Evolutionary conservation across 2,113 vertebrate species (phyloP).

Genomic region (Mixornis gularis): DNA sequence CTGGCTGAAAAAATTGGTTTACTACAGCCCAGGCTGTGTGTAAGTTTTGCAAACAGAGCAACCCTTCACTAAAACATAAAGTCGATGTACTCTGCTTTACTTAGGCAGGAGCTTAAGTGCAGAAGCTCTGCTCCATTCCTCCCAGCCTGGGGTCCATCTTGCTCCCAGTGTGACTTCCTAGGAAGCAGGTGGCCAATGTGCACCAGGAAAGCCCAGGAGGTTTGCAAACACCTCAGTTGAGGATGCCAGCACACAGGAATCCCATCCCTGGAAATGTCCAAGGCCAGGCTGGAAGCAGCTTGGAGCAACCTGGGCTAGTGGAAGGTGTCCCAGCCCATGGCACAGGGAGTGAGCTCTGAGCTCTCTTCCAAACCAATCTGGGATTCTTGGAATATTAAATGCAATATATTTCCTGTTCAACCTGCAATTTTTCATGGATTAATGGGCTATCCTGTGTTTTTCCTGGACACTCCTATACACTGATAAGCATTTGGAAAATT

Average conservation of each 20-base stretch:
- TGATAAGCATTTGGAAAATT: background rate
- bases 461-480: background rate
- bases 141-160: background rate
- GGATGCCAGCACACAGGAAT: background rate
- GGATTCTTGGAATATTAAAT: background rate
- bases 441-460: background rate
- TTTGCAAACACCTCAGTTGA: background rate
- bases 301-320: accelerated
- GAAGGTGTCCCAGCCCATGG: background rate
- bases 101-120: background rate
- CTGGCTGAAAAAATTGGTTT: background rate
- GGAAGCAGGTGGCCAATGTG: background rate
- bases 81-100: background rate
- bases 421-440: background rate
- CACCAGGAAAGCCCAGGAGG: background rate
- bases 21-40: background rate
- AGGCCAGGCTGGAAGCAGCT: accelerated
- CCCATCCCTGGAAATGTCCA: background rate
- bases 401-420: background rate
- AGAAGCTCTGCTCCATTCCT: background rate
- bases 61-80: background rate
- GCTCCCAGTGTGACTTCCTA: background rate
- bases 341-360: background rate
- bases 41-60: background rate
- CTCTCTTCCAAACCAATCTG: no score